Base-by-base conservation (phyloP, 1,140 invertebrate species). In the Drosophila hydei region DNA sequence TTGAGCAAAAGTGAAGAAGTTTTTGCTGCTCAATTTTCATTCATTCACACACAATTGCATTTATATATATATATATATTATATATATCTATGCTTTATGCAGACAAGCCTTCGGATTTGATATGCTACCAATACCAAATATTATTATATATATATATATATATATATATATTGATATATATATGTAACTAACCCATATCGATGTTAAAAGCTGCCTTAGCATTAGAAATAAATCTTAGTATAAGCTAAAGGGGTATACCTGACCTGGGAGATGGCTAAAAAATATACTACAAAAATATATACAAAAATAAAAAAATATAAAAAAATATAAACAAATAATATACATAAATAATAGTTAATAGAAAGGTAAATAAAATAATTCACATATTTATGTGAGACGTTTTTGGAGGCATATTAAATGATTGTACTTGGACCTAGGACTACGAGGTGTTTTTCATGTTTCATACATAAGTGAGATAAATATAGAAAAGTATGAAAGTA, bases 201-300 rank as follows among this genome's bases (percentile, higher is more conserved):
- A 89, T 85, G 89, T 89, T 91, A 63, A 90, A 88, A 88, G 89
- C 89, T 91, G 89, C 89, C 89, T 91, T 91, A 91, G 85, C 77
- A 90, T 79, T 72, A 79, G 62, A 70, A 33, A 76, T 81, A 87
- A 89, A 83, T 89, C 79, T 77, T 72, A 16, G 65, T 65, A 75
- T 61, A 56, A 76, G 67, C 45, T 33, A 71, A 55, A 59, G 16
- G 38, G 30, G n/a, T 65, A 42, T 45, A 62, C 25, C 11, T 14
- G 40, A 47, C 30, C 7, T 33, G 2, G 12, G 30, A 33, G 30
- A 33, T 33, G 9, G 30, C 12, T 30, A 2, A 33, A 33, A 33
- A 33, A 50, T 16, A 51, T 23, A 61, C 38, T 51, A 18, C n/a
- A 33, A 21, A 61, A 38, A 33, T 36, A 61, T n/a, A n/a, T n/a